These are phyloP conservation scores for Dinocampus coccinellae DNA, from an alignment of 2,888 invertebrate species.

Conservation along the genomic window DNA sequence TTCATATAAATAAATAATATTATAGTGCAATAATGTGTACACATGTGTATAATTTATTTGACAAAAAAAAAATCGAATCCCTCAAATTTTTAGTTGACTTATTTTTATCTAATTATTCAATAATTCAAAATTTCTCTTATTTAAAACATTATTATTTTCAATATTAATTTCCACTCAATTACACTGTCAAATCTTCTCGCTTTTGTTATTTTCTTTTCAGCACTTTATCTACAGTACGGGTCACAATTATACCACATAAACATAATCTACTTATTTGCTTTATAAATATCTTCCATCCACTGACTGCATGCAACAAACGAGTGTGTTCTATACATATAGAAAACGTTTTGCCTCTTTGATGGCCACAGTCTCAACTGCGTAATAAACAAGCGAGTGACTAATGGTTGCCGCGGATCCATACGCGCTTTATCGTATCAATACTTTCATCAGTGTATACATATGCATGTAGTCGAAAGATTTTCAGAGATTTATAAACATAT, in stretches of 20 bases:
- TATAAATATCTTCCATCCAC: neutral
- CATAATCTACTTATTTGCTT: neutral
- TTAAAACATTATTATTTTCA: neutral
- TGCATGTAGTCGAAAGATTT: too few relatives aligned
- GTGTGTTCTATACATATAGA: neutral
- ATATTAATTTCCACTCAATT: neutral
- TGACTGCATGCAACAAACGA: neutral
- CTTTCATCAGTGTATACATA: neutral
- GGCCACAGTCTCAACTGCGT: slow-evolving; percentile 38
- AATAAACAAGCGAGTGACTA: slow-evolving; percentile 48
- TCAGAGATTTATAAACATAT: too few relatives aligned
- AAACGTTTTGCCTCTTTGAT: slow-evolving; percentile 43
- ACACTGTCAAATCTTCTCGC: neutral
- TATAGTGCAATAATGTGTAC: too few relatives aligned
- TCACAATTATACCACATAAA: neutral
- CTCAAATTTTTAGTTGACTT: too few relatives aligned
- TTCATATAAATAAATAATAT: too few relatives aligned
- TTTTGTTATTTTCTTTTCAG: too few relatives aligned
- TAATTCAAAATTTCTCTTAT: neutral
- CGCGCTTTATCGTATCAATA: neutral
- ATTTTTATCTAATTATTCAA: too few relatives aligned
- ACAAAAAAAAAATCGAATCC: too few relatives aligned
- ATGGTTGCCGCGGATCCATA: slow-evolving; percentile 38
- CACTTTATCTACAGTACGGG: neutral
- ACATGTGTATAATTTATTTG: neutral